Conservation (phyloP, 1,140 invertebrate genomes). For the Caerostris darwini region DNA sequence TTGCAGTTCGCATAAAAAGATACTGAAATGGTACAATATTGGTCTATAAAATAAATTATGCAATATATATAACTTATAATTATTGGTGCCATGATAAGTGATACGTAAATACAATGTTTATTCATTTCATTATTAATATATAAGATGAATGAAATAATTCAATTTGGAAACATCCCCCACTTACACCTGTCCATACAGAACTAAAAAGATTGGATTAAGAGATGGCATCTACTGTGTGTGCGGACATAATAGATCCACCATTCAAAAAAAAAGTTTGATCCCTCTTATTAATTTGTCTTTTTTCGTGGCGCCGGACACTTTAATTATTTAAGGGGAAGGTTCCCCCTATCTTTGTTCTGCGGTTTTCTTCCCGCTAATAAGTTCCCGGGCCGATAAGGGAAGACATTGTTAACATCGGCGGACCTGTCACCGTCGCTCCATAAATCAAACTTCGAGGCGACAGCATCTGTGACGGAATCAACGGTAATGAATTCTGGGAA, state of each 20-base stretch:
- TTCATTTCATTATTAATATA: too few relatives aligned
- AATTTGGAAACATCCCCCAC: too few relatives aligned
- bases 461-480: not conserved
- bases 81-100: too few relatives aligned
- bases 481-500: constrained; percentile 24
- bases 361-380: not conserved
- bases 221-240: constrained; percentile 38
- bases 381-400: not conserved
- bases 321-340: constrained; percentile 54
- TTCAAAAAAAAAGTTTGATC: constrained; percentile 36
- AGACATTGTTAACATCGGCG: constrained; percentile 46
- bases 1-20: too few relatives aligned
- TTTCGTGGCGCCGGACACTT: constrained; percentile 45
- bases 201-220: constrained; percentile 13
- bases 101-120: too few relatives aligned
- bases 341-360: not conserved
- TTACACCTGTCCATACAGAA: not conserved
- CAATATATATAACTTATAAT: too few relatives aligned
- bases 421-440: not conserved
- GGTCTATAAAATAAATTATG: too few relatives aligned
- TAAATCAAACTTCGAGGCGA: constrained; percentile 39
- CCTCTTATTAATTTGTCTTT: constrained; percentile 43
- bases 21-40: too few relatives aligned
- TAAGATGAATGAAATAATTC: too few relatives aligned
- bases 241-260: constrained; percentile 30